These are phyloP conservation scores for Shinisaurus crocodilurus DNA, from an alignment of 2,113 vertebrate genomes.

Conservation along the genomic window DNA sequence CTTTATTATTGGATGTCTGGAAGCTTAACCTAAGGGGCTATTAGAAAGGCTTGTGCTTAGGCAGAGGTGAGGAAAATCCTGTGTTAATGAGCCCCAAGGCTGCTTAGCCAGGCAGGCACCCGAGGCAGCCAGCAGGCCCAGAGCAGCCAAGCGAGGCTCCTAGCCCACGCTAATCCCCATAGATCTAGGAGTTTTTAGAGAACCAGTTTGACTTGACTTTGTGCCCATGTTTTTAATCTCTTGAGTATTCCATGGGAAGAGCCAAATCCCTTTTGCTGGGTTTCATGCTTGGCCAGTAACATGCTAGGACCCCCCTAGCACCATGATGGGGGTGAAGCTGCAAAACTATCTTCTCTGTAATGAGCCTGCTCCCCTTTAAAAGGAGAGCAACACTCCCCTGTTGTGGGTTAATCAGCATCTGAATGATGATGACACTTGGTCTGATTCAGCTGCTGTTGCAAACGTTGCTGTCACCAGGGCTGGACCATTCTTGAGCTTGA, in stretches of 20 bases:
- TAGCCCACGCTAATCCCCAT: neutral
- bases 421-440: neutral
- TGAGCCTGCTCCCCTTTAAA: neutral
- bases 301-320: neutral
- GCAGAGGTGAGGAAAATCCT: conserved; percentile 27
- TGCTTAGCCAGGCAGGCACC: conserved; percentile 19
- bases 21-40: conserved; percentile 24
- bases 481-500: neutral
- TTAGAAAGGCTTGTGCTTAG: conserved; percentile 18
- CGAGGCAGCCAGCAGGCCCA: neutral
- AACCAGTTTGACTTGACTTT: neutral
- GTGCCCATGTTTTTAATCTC: conserved; percentile 12
- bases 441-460: neutral
- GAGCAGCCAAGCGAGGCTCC: neutral
- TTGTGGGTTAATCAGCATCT: neutral
- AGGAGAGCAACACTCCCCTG: neutral
- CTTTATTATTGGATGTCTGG: conserved; percentile 11
- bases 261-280: conserved; percentile 8
- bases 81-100: conserved; percentile 26
- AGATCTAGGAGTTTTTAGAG: conserved; percentile 7
- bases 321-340: neutral
- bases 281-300: conserved; percentile 6
- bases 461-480: neutral
- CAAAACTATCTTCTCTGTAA: neutral
- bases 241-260: neutral